Evolutionary conservation across 2,113 vertebrate genomes (phyloP).

Genomic region (Myrmecobius fasciatus): DNA sequence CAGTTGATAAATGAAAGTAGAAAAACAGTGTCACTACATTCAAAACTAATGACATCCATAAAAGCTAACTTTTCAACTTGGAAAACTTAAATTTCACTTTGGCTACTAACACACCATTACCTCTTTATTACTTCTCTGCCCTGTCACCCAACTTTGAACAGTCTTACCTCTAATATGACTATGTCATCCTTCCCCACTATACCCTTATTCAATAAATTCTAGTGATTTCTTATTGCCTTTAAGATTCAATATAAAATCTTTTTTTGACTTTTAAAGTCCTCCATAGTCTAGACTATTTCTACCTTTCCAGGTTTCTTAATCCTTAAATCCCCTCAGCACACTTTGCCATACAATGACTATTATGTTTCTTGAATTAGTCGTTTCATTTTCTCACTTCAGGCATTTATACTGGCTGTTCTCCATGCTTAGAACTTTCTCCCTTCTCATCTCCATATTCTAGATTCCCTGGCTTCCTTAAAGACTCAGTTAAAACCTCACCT

Average conservation of each 20-base stretch:
- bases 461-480: not conserved
- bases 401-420: not conserved
- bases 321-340: too few relatives aligned
- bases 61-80: not conserved
- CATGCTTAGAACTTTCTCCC: not conserved
- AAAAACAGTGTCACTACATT: not conserved
- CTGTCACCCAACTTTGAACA: not conserved
- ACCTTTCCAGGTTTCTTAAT: not conserved
- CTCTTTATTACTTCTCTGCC: not conserved
- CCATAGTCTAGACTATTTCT: not conserved
- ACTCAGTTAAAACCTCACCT: not conserved
- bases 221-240: not conserved
- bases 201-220: not conserved
- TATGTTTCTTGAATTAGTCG: not conserved
- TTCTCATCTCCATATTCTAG: not conserved
- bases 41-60: not conserved
- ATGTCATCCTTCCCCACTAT: not conserved
- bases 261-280: not conserved
- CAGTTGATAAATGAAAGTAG: not conserved
- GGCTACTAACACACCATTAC: too few relatives aligned
- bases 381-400: not conserved
- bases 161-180: not conserved
- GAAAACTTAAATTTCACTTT: not conserved
- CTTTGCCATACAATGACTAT: not conserved
- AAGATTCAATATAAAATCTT: not conserved